phyloP scores from a whole-genome alignment of 2,888 invertebrate species.

The Ennomos quercinarius region DNA sequence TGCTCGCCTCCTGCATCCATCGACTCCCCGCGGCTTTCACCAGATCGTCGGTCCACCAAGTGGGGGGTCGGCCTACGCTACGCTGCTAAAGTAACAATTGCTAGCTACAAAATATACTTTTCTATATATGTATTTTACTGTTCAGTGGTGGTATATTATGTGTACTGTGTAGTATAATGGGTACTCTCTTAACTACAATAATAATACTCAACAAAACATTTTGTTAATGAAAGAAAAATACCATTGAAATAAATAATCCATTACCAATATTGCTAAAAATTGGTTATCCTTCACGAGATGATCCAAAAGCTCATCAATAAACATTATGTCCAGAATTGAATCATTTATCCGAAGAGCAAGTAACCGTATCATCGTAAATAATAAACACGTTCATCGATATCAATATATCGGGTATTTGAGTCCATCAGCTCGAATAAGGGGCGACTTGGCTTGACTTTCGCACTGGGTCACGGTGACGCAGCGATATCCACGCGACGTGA shows the following conservation, averaged over 20 bases:
- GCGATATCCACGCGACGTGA: conserved; percentile 55
- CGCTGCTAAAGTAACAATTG: too few species aligned
- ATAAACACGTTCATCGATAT: conserved; percentile 54
- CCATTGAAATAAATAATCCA: conserved; percentile 1
- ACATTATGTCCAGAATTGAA: conserved; percentile 25
- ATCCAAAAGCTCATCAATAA: conserved; percentile 25
- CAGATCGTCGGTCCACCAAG: too few species aligned
- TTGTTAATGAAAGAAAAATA: neutral
- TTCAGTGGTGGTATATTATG: neutral
- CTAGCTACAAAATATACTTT: too few species aligned
- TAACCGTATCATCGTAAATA: conserved; percentile 45
- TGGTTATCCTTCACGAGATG: conserved; percentile 15
- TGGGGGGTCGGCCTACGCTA: too few species aligned
- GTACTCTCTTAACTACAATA: too few species aligned
- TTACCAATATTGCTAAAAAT: conserved; percentile 10
- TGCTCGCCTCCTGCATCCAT: too few species aligned
- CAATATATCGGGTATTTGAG: conserved; percentile 69
- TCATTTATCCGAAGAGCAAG: conserved; percentile 24
- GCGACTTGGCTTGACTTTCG: conserved; percentile 64
- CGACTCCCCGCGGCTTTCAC: too few species aligned
- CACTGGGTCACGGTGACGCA: conserved; percentile 65
- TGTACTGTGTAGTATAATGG: neutral
- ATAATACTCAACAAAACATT: too few species aligned
- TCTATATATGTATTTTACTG: too few species aligned
- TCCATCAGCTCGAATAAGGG: conserved; percentile 60